Conservation (phyloP, 2,113 vertebrate species). For the Corvus hawaiiensis region DNA sequence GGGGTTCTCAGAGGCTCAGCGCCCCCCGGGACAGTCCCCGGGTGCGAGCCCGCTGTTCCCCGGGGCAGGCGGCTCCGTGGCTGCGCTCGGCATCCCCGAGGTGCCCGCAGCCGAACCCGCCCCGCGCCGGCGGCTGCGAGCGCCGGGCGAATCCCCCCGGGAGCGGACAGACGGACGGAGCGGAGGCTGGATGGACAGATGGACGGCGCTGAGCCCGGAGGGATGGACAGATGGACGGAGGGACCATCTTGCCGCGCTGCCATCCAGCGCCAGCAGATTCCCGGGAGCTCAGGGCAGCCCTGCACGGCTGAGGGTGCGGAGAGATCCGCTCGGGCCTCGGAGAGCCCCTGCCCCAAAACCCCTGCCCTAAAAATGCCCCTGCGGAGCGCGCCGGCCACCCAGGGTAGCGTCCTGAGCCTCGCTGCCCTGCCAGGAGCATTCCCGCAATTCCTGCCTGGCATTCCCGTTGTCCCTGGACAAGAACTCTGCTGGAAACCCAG, state of each 20-base stretch:
- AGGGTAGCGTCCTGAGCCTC: not conserved
- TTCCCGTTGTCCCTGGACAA: not conserved
- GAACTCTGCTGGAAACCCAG: not conserved
- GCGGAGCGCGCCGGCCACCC: not conserved
- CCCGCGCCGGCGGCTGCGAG: not conserved
- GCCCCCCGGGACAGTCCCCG: not conserved
- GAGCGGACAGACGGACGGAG: not conserved
- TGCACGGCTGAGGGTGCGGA: not conserved
- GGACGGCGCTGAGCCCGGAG: not conserved
- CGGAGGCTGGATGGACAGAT: not conserved
- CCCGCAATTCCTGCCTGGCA: not conserved
- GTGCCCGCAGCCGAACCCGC: not conserved
- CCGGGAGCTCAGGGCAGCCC: not conserved
- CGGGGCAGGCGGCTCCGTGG: not conserved
- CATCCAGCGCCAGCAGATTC: not conserved
- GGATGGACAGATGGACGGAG: not conserved
- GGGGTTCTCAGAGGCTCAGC: constrained; percentile 54
- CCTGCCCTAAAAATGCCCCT: not conserved
- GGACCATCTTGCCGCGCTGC: not conserved
- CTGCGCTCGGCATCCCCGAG: not conserved
- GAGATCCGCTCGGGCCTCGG: accelerated
- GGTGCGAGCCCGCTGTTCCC: not conserved
- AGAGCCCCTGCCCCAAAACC: not conserved
- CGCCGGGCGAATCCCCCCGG: not conserved
- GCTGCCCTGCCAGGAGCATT: not conserved